Evolutionary conservation across 2,797 vertebrate species (phyloP).

Genomic region (Nyctalus aviator): DNA sequence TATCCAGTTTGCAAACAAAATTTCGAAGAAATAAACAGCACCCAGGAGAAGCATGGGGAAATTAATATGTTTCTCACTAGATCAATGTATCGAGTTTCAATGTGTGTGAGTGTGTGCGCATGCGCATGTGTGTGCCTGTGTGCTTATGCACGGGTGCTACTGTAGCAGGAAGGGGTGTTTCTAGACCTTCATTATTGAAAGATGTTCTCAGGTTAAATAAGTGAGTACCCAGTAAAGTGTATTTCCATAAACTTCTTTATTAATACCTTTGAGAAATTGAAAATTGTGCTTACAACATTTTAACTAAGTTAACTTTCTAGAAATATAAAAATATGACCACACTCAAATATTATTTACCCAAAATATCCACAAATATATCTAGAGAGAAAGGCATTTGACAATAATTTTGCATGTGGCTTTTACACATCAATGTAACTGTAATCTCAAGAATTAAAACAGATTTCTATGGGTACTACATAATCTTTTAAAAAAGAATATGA

Average conservation of each 20-base stretch:
- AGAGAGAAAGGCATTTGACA: background rate
- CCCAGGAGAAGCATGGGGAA: background rate
- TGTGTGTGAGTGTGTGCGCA: background rate
- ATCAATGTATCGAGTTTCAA: background rate
- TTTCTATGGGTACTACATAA: background rate
- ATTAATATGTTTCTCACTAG: background rate
- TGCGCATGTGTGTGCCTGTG: background rate
- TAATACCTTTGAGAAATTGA: background rate
- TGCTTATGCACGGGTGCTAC: rapidly evolving
- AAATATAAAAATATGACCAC: background rate
- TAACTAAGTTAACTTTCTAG: background rate
- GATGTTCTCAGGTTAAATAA: background rate
- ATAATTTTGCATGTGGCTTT: background rate
- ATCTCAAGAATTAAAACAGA: background rate
- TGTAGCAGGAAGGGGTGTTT: rapidly evolving
- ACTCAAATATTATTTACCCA: background rate
- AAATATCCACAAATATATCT: conserved; percentile 6
- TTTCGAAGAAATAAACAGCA: background rate
- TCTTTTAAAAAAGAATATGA: background rate
- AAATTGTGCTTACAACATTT: background rate
- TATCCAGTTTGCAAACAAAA: background rate
- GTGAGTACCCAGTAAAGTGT: background rate
- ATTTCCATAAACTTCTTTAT: background rate
- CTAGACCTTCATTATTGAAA: background rate
- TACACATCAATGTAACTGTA: background rate